These are phyloP conservation scores for Pinctada fucata DNA, from an alignment of 2,888 invertebrate species.

Conservation along the genomic window DNA sequence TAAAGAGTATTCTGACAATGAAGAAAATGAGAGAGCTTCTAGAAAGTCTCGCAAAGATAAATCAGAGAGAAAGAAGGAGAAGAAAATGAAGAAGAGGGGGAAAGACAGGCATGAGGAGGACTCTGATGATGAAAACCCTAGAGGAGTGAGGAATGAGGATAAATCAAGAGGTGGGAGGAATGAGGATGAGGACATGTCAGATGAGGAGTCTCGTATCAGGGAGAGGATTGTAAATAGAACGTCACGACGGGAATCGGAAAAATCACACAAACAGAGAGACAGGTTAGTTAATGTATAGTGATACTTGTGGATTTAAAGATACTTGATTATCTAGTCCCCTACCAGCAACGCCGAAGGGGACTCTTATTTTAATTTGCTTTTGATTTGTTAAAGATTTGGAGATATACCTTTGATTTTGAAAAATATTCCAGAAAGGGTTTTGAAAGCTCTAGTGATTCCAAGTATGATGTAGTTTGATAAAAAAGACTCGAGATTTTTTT, in stretches of 20 bases:
- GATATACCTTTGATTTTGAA: too few relatives aligned
- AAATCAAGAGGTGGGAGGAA: slow-evolving; percentile 4
- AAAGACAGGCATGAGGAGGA: slow-evolving; percentile 37
- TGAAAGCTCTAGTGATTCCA: too few relatives aligned
- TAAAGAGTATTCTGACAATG: slow-evolving; percentile 22
- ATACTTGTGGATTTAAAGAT: too few relatives aligned
- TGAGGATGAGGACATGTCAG: slow-evolving; percentile 10
- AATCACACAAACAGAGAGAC: not conserved
- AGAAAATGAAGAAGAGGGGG: slow-evolving; percentile 66
- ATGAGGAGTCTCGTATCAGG: slow-evolving; percentile 11
- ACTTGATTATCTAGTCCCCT: too few relatives aligned
- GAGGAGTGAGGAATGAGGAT: slow-evolving; percentile 22
- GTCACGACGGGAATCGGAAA: slow-evolving; percentile 9
- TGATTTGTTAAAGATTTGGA: too few relatives aligned
- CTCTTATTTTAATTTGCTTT: too few relatives aligned
- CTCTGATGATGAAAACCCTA: slow-evolving; percentile 30
- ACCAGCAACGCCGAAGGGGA: too few relatives aligned
- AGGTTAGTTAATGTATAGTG: not conserved
- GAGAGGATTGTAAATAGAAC: slow-evolving; percentile 8
- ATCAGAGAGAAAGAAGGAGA: slow-evolving; percentile 50
- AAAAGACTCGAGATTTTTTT: too few relatives aligned
- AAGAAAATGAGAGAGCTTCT: slow-evolving; percentile 32
- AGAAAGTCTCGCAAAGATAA: slow-evolving; percentile 48
- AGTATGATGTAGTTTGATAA: too few relatives aligned
- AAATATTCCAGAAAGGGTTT: too few relatives aligned